Evolutionary conservation across 2,888 invertebrate genomes (phyloP).

Genomic region (Halictus ligatus): DNA sequence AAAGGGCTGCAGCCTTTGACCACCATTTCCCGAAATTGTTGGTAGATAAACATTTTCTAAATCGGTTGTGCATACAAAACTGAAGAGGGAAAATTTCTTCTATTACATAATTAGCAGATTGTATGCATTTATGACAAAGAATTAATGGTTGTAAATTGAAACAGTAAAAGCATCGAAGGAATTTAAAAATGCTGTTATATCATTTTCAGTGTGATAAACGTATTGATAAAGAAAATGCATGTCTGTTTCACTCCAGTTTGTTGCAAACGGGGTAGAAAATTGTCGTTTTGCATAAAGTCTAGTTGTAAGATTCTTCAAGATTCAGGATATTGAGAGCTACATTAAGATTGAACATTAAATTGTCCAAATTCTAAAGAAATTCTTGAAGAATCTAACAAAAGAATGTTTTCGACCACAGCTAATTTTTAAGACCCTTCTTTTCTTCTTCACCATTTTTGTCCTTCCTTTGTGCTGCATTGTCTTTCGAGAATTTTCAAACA

Average conservation of each 20-base stretch:
- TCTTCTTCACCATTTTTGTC: background rate
- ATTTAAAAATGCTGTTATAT: no score
- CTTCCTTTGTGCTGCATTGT: background rate
- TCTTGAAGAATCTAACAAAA: background rate
- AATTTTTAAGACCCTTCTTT: background rate
- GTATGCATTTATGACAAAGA: no score
- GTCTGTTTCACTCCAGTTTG: no score
- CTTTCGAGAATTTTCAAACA: conserved; percentile 76
- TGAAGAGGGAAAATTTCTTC: no score
- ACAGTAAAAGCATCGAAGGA: no score
- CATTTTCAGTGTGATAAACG: no score
- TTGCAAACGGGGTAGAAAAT: background rate
- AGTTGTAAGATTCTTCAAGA: no score
- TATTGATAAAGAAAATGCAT: no score
- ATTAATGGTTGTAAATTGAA: no score
- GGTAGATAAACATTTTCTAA: background rate
- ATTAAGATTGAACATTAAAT: background rate
- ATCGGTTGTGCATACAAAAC: background rate
- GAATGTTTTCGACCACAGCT: background rate
- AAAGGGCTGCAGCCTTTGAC: background rate
- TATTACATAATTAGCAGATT: no score
- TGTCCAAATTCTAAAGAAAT: background rate
- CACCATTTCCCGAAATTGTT: background rate
- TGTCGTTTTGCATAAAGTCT: background rate
- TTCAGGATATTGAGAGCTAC: no score